These are phyloP conservation scores for Listronotus oregonensis DNA, from an alignment of 1,140 invertebrate species.

Conservation along the genomic window DNA sequence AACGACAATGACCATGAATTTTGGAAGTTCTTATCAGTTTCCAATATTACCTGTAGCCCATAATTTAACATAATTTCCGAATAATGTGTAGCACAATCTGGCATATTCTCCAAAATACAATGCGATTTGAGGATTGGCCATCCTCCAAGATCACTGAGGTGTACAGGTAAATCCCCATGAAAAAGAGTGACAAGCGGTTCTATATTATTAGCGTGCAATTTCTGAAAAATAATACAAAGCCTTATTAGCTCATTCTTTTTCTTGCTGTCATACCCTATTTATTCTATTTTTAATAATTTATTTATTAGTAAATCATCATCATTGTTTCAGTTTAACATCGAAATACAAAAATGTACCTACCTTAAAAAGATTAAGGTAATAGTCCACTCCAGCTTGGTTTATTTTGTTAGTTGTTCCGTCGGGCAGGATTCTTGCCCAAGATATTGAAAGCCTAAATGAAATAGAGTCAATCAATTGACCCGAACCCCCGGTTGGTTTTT, in stretches of 20 bases:
- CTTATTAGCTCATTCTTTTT: too few species aligned
- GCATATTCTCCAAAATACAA: conserved; percentile 50
- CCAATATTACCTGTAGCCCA: conserved; percentile 29
- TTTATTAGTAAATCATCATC: too few species aligned
- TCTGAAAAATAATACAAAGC: neutral
- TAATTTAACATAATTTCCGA: conserved; percentile 34
- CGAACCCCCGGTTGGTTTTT: too few species aligned
- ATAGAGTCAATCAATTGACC: too few species aligned
- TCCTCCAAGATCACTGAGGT: conserved; percentile 58
- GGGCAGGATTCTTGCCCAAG: conserved; percentile 59
- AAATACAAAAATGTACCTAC: conserved; percentile 35
- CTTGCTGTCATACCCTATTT: too few species aligned
- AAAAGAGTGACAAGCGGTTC: conserved; percentile 53
- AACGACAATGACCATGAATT: too few species aligned
- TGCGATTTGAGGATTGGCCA: conserved; percentile 56
- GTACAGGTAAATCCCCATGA: conserved; percentile 46
- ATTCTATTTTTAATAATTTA: too few species aligned
- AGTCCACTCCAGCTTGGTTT: conserved; percentile 64
- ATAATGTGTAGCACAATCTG: conserved; percentile 26
- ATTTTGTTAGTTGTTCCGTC: conserved; percentile 53
- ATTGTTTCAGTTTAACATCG: neutral
- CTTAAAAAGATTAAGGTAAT: conserved; percentile 66
- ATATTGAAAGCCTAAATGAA: conserved; percentile 59
- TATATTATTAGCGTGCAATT: conserved; percentile 56
- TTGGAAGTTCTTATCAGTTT: too few species aligned